Evolutionary conservation across 2,113 vertebrate species (phyloP), one percentile per base, ranked within the genome.

Genomic region (Megaleporinus macrocephalus): DNA sequence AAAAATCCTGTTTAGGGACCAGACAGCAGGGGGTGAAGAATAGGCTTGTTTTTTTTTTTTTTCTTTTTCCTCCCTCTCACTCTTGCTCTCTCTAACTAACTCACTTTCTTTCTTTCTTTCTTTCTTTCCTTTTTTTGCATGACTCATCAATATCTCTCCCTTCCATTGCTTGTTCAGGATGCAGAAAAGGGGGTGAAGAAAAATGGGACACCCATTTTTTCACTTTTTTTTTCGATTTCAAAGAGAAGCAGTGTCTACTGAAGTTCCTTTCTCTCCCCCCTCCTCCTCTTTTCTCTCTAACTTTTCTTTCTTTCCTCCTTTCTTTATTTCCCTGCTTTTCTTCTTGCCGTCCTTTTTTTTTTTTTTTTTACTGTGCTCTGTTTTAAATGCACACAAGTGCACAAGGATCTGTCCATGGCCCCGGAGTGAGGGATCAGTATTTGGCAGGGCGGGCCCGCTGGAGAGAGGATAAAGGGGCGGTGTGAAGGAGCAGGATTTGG

Each of bases 371-470:
- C 89, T n/a, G 85, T 78, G 89, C 85, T 89, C 90, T 90, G 90
- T 87, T 91, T 91, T 92, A 90, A 92, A 92, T 91, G 83, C 90
- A 76, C 84, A 83, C 81, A 44, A 86, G 89, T 85, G 88, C 84
- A 80, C 63, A 72, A 82, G 74, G 76, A 61, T 75, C 78, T 51
- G 65, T 92, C 89, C 87, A 86, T 91, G 89, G 88, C 65, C 69
- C 62, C 59, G 89, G 90, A 88, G 89, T 89, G 87, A 89, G 89
- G 89, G 85, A 87, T 86, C 83, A 87, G 85, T 86, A 85, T 90
- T 91, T 94, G 92, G 92, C 92, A 93, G 90, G 88, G 87, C 79
- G 87, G 84, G 24, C 88, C 81, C 74, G 84, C 86, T 90, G 86
- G 90, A 90, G 75, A 85, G 88, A 75, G 87, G 87, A 82, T 85